Percentiles rank a stretch among this genome's conserved stretches.
Conservation (phyloP, 2,113 vertebrate genomes). For the Elaphurus davidianus region DNA sequence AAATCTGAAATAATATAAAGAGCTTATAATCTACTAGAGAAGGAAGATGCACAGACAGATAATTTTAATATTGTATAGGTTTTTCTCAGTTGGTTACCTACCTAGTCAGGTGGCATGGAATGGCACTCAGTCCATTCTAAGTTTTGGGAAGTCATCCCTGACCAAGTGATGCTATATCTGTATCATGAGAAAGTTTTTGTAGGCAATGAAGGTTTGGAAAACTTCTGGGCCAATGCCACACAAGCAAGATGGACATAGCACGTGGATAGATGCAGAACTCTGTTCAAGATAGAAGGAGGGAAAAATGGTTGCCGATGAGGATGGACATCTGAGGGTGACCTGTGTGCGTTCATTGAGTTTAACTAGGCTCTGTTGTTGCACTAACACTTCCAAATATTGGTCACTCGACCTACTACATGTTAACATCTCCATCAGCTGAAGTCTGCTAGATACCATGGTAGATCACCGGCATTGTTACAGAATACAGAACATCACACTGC, state of each 20-base stretch:
- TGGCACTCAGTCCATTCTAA: too few relatives aligned
- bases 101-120: neutral
- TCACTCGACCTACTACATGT: neutral
- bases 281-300: neutral
- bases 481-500: neutral
- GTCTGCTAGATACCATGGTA: neutral
- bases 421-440: neutral
- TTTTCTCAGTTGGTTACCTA: neutral
- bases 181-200: neutral
- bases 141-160: neutral
- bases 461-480: neutral
- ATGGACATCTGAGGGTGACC: too few relatives aligned
- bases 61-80: neutral
- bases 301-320: neutral
- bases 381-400: neutral
- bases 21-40: neutral
- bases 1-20: neutral
- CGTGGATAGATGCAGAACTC: accelerated
- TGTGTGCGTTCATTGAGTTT: neutral
- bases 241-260: accelerated
- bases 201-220: neutral
- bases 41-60: neutral
- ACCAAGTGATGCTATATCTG: accelerated
- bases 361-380: neutral
- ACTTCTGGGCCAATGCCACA: accelerated